phyloP scores from a whole-genome alignment of 1,140 invertebrate species.

The Sinella curviseta region DNA sequence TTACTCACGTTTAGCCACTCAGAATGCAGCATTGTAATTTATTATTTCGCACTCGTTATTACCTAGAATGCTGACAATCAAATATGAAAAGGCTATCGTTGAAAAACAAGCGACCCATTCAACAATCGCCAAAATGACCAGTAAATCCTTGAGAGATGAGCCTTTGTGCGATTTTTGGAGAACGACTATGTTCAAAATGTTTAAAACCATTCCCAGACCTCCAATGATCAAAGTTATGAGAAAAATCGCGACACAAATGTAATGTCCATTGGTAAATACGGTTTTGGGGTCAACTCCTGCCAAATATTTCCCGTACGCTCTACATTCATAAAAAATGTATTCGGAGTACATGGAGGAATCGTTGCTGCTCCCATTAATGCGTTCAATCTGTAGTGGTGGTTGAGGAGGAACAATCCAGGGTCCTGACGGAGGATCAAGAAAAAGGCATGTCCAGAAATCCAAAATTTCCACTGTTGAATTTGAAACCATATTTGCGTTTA shows the following conservation, averaged over 20 bases:
- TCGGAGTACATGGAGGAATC: background rate
- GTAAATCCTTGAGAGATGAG: background rate
- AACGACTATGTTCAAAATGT: background rate
- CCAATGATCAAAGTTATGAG: background rate
- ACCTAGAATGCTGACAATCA: background rate
- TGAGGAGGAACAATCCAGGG: background rate
- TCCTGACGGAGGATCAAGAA: background rate
- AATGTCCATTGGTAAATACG: background rate
- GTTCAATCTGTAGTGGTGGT: background rate
- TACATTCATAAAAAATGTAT: background rate
- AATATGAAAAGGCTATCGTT: background rate
- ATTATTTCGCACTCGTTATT: background rate
- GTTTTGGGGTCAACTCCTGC: background rate
- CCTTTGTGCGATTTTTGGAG: background rate
- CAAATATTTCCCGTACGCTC: background rate
- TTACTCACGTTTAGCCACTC: background rate
- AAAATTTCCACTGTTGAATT: background rate
- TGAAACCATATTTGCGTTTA: background rate
- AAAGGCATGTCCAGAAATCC: constrained; percentile 5
- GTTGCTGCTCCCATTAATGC: background rate
- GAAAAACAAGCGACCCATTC: background rate
- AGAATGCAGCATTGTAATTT: background rate
- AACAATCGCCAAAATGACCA: background rate
- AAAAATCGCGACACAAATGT: background rate
- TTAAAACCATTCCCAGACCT: background rate